Evolutionary conservation across 2,888 invertebrate genomes (phyloP), one percentile per base, ranked within the genome.

Genomic region (Erebia ligea): DNA sequence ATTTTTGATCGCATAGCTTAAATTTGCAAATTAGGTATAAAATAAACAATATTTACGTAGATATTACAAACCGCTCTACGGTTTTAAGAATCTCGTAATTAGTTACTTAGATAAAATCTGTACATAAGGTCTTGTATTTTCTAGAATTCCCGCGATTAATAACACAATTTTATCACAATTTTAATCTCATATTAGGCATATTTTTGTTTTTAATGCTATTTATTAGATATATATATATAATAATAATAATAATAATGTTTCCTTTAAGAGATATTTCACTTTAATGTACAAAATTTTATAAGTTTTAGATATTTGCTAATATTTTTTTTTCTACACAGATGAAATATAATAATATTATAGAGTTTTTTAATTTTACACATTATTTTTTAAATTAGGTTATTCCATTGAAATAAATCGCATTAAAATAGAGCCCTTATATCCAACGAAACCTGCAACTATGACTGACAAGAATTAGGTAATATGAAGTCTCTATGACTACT

Each of bases 1-100:
- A 68, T 67, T 67, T 34, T 68, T 58, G 54, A 50, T 25, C 59
- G 42, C 21, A 66, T 70, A 67, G 19, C 61, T 34, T 59, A 67
- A 56, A 48, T 62, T 63, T 62, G 66, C n/a, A n/a, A 52, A 58
- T 64, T 69, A 64, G 63, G 15, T 54, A 40, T 54, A 65, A 40
- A 54, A 65, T 48, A n/a, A 34, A n/a, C 25, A 59, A 17, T 59
- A 25, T 42, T 48, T 45, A 21, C 10, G 25, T 58, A 67, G 58
- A 19, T 3, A 13, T 8, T 21, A 21, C 52, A 25, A 63, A n/a
- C 19, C 13, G 13, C 17, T 52, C 50, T 56, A 57, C 21, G 40
- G 34, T 58, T 58, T n/a, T 40, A 42, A 0, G n/a, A n/a, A 42
- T 40, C 11, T 40, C 17, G 21, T 48, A 48, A 25, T 8, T 48